phyloP scores from a whole-genome alignment of 2,888 invertebrate genomes.

The Leistus spinibarbis region DNA sequence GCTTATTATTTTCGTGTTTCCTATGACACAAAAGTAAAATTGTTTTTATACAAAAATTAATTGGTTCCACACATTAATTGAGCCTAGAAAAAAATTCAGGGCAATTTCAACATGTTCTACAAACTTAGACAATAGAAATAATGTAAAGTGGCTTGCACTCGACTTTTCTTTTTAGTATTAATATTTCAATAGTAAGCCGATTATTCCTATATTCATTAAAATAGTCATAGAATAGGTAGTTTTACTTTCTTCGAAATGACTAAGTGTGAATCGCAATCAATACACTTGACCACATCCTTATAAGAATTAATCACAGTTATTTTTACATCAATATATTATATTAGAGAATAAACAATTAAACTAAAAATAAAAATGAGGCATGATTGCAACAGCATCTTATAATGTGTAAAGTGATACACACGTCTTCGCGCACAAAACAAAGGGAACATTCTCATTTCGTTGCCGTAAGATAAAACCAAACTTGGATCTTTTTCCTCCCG shows the following conservation, averaged over 20 bases:
- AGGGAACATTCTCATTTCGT: background rate
- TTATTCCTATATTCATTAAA: too few species aligned
- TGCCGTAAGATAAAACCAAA: background rate
- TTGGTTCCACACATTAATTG: background rate
- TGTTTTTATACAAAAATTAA: background rate
- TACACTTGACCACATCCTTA: too few species aligned
- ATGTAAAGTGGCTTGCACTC: too few species aligned
- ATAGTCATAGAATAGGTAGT: too few species aligned
- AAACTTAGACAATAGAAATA: background rate
- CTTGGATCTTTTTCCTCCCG: background rate
- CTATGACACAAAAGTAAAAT: background rate
- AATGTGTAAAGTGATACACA: background rate
- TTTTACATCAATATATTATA: too few species aligned
- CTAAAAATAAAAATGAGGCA: too few species aligned
- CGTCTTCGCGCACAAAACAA: background rate
- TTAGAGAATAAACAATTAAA: too few species aligned
- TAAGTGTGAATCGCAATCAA: too few species aligned
- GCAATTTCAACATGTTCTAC: background rate
- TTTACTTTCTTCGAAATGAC: too few species aligned
- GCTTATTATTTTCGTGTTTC: background rate
- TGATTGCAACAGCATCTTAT: background rate
- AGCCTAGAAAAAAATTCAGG: background rate
- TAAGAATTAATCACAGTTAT: too few species aligned
- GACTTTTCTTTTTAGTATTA: too few species aligned
- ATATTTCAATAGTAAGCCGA: too few species aligned